Conservation (phyloP, 1,140 invertebrate species). For the Varroa destructor region DNA sequence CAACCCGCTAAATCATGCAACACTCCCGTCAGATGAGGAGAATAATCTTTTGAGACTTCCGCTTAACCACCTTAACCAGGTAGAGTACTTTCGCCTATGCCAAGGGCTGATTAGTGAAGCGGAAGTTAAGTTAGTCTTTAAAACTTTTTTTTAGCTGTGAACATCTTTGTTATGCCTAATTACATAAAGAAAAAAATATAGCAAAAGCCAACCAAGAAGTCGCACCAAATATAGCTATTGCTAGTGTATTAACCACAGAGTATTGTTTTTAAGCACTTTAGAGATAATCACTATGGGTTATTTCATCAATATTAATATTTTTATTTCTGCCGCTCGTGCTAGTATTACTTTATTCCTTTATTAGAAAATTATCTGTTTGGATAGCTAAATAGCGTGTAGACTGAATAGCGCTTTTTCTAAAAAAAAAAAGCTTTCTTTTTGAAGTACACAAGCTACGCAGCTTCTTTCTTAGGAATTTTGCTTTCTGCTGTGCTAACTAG, state of each 20-base stretch:
- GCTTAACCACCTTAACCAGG: constrained; percentile 18
- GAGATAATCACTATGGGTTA: neutral
- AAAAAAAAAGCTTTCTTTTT: no score
- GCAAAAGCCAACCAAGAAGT: neutral
- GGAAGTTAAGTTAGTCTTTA: neutral
- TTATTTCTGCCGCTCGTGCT: neutral
- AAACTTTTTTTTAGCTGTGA: neutral
- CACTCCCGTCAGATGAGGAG: neutral
- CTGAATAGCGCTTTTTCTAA: no score
- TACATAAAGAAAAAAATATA: neutral
- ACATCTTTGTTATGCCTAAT: neutral
- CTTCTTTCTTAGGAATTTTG: no score
- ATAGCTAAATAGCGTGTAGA: no score
- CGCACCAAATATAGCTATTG: neutral
- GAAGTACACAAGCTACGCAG: no score
- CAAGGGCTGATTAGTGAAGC: neutral
- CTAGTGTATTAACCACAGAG: neutral
- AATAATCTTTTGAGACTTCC: constrained; percentile 9
- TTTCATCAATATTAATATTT: neutral
- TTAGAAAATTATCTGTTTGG: neutral
- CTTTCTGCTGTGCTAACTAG: no score
- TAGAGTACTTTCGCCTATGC: neutral
- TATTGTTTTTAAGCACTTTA: no score
- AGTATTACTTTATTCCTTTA: neutral
- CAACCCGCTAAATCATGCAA: neutral